phyloP scores from a whole-genome alignment of 2,888 invertebrate genomes.

The Odontothrips loti region DNA sequence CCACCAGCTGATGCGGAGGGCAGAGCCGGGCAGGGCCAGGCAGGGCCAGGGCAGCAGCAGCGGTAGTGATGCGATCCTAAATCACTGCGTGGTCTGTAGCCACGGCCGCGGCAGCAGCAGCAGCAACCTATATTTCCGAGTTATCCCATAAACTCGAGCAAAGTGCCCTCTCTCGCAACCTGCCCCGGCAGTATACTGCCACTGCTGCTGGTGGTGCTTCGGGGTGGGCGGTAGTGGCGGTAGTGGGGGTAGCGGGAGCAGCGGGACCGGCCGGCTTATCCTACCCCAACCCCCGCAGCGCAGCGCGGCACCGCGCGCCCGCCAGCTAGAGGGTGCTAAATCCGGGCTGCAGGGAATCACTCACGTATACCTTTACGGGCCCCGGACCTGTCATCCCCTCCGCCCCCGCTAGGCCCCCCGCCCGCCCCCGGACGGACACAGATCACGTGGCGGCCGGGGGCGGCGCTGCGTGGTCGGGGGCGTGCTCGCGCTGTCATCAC shows the following conservation, averaged over 20 bases:
- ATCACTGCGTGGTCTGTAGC: constrained; percentile 1
- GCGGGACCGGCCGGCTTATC: no score
- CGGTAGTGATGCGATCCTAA: neutral
- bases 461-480: neutral
- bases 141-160: constrained; percentile 25
- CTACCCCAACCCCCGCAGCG: constrained; percentile 47
- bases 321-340: neutral
- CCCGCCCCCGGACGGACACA: neutral
- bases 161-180: constrained; percentile 14
- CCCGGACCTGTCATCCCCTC: constrained; percentile 1
- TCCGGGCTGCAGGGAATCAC: constrained; percentile 10
- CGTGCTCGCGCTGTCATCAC: constrained; percentile 17
- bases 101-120: neutral
- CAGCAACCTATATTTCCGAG: constrained; percentile 18
- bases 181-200: neutral
- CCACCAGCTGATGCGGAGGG: neutral
- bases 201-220: no score
- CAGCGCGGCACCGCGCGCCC: neutral
- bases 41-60: neutral
- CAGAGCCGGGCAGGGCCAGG: neutral
- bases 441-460: neutral
- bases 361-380: constrained; percentile 24
- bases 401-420: neutral
- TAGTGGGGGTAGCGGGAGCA: no score
- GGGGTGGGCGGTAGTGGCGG: no score